These are phyloP conservation scores for Hycleus cichorii DNA, from an alignment of 1,140 invertebrate species.

Conservation along the genomic window DNA sequence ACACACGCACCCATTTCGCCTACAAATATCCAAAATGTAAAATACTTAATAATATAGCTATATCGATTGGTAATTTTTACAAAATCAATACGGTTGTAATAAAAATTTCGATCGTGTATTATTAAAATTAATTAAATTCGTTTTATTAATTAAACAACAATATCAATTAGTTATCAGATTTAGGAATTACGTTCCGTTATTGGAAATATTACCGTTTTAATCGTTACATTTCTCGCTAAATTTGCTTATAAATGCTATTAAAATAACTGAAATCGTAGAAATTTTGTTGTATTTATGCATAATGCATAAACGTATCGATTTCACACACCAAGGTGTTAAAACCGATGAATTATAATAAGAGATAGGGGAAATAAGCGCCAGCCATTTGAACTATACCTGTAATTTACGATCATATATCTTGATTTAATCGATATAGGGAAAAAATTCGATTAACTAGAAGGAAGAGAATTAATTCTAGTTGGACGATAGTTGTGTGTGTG, in stretches of 20 bases:
- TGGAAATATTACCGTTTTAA: too few species aligned
- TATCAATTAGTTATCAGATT: slow-evolving; percentile 13
- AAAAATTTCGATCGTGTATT: too few species aligned
- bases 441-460: slow-evolving; percentile 7
- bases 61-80: too few species aligned
- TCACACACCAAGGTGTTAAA: slow-evolving; percentile 21
- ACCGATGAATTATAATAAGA: slow-evolving; percentile 24
- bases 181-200: too few species aligned
- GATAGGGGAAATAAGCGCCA: slow-evolving; percentile 23
- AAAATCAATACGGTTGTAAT: too few species aligned
- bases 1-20: slow-evolving; percentile 1
- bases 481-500: too few species aligned
- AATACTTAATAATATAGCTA: too few species aligned
- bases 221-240: too few species aligned
- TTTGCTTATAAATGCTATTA: too few species aligned
- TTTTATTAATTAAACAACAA: slow-evolving; percentile 10
- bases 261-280: too few species aligned
- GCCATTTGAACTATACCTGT: slow-evolving; percentile 26
- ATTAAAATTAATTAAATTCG: too few species aligned
- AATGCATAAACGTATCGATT: slow-evolving; percentile 22
- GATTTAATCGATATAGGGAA: slow-evolving; percentile 14
- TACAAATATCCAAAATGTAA: not conserved
- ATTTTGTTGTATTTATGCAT: slow-evolving; percentile 14
- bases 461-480: slow-evolving; percentile 8
- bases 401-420: slow-evolving; percentile 26